A percentile compares a stretch with the other conserved stretches of the same genome.
Conservation (phyloP, 2,888 invertebrate genomes). For the Hypsopygia costalis region DNA sequence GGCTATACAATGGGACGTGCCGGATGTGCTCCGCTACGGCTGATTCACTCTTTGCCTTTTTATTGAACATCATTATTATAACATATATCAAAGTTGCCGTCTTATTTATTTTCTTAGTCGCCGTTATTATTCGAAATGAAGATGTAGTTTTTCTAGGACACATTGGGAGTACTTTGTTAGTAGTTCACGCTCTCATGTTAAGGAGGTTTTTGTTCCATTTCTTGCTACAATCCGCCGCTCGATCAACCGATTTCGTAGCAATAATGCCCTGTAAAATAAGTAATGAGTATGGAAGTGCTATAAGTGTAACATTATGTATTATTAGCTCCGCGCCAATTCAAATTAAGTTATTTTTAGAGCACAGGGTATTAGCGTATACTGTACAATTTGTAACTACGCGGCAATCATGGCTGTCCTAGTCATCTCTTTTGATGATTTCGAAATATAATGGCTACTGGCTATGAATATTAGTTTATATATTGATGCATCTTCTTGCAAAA, state of each 20-base stretch:
- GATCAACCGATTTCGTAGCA: slow-evolving; percentile 37
- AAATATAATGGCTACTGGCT: not conserved
- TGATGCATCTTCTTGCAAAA: too few relatives aligned
- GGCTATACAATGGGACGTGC: slow-evolving; percentile 21
- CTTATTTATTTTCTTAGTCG: slow-evolving; percentile 61
- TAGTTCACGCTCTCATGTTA: slow-evolving; percentile 52
- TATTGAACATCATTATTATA: slow-evolving; percentile 52
- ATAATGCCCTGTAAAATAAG: slow-evolving; percentile 27
- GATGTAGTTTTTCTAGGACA: slow-evolving; percentile 57
- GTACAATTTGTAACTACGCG: not conserved
- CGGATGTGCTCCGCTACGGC: slow-evolving; percentile 52
- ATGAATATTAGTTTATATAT: too few relatives aligned
- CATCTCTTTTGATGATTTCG: slow-evolving; percentile 9
- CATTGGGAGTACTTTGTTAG: slow-evolving; percentile 51
- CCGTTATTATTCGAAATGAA: slow-evolving; percentile 63
- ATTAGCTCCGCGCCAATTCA: slow-evolving; percentile 5
- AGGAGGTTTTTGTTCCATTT: slow-evolving; percentile 51
- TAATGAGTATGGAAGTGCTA: slow-evolving; percentile 20
- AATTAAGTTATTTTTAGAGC: slow-evolving; percentile 8
- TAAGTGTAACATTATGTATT: slow-evolving; percentile 11
- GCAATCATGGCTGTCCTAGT: slow-evolving; percentile 1
- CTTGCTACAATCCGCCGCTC: slow-evolving; percentile 40
- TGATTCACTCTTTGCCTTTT: slow-evolving; percentile 30
- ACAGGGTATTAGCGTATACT: not conserved
- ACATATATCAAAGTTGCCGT: slow-evolving; percentile 54